Evolutionary conservation across 2,797 vertebrate species (phyloP).

Genomic region (Anguilla anguilla): DNA sequence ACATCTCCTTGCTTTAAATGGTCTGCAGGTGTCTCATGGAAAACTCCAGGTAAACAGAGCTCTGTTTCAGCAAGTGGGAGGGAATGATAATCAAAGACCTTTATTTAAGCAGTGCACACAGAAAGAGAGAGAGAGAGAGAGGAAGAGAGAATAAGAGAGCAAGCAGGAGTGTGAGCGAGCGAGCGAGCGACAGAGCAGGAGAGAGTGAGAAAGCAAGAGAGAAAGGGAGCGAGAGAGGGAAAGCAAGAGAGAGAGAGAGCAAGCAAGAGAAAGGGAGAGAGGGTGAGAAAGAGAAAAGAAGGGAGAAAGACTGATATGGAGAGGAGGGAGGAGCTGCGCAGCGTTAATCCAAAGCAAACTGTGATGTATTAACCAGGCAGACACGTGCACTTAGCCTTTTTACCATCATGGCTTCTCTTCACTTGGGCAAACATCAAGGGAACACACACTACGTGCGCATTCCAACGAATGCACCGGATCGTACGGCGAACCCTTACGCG

Average conservation of each 20-base stretch:
- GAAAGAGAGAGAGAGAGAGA: background rate
- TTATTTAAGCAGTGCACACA: conserved; percentile 16
- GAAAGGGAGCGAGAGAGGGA: background rate
- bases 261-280: no score
- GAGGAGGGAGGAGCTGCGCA: background rate
- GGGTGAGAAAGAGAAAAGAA: no score
- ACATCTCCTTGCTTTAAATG: background rate
- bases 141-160: background rate
- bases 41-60: background rate
- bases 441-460: no score
- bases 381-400: no score
- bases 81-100: background rate
- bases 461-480: no score
- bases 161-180: background rate
- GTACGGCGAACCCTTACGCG: no score
- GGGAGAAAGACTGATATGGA: no score
- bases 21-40: background rate
- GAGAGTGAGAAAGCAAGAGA: background rate
- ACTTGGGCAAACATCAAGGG: no score
- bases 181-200: background rate
- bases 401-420: no score
- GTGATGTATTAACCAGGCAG: no score
- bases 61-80: background rate
- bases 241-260: no score
- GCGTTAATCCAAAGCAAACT: no score